Evolutionary conservation across 2,113 vertebrate species (phyloP), one percentile per base, ranked within the genome.

Genomic region (Urocitellus parryii): DNA sequence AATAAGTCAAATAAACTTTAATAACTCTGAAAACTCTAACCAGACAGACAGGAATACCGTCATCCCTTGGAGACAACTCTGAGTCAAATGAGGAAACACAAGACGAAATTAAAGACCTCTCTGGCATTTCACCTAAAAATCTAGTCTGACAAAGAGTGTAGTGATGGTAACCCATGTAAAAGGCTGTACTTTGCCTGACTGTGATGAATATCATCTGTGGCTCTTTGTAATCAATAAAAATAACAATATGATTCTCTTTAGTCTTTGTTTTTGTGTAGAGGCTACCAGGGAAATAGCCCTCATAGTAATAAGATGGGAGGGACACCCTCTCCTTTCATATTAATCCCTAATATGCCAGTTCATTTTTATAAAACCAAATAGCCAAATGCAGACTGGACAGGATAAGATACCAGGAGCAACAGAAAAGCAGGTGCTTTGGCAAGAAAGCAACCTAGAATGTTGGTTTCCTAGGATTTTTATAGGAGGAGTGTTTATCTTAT

Each of bases 381-480:
- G 53, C n/a, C 88, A 90, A 37, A 70, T 3, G 18, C 73, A 93
- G 32, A 58, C 72, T n/a, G 76, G 67, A 61, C 80, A 45, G 87
- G 34, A 61, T 8, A 56, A 73, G 53, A 79, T 42, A 92, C 42
- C 58, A 37, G 29, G 12, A 48, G 70, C 79, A 67, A 91, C n/a
- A 63, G 91, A 58, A 89, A 97, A 95, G 39, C 94, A 96, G 91
- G 90, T 95, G 96, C 61, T 78, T 70, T 94, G 88, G 89, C 77
- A 0, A 92, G 67, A 88, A 96, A 45, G 76, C 70, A 87, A 79
- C 73, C 88, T 53, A 24, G 87, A 96, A 88, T 29, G 61, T 39
- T 70, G 88, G 8, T 88, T 97, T 96, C 94, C 80, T 95, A 56
- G 79, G 97, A 96, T 97, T 98, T 95, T 92, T 82, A 95, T 86